Conservation (phyloP, 2,888 invertebrate species). For the Tridacna crocea region DNA sequence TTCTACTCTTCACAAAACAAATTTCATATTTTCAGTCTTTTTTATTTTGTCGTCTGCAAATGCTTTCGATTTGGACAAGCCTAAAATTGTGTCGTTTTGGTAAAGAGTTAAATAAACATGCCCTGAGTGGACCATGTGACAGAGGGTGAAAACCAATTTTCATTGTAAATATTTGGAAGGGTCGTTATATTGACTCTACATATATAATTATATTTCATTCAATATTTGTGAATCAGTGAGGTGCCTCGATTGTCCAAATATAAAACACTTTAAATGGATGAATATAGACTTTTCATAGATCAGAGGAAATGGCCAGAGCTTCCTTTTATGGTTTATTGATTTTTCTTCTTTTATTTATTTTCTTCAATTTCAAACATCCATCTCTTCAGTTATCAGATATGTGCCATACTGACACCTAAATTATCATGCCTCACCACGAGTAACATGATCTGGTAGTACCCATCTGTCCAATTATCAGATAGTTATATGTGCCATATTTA, state of each 20-base stretch:
- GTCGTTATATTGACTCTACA: conserved; percentile 47
- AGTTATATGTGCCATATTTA: no score
- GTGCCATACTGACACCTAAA: no score
- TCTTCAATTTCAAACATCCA: background rate
- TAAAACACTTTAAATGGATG: conserved; percentile 37
- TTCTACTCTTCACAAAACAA: no score
- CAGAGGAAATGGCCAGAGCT: background rate
- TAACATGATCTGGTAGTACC: no score
- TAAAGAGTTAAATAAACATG: background rate
- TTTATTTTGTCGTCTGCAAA: no score
- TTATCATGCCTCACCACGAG: no score
- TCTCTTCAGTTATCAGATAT: background rate
- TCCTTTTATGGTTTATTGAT: conserved; percentile 10
- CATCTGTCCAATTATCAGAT: no score
- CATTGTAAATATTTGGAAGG: conserved; percentile 49
- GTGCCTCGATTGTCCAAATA: conserved; percentile 50
- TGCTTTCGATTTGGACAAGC: no score
- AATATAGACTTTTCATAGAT: conserved; percentile 11
- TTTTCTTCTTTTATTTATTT: conserved; percentile 6
- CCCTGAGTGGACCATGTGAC: background rate
- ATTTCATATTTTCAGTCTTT: no score
- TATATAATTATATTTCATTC: conserved; percentile 44
- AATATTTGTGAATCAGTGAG: conserved; percentile 36
- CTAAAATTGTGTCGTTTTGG: background rate
- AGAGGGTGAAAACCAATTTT: conserved; percentile 19